Base-by-base conservation (phyloP, 1,140 invertebrate species). In the Asbolus verrucosus region DNA sequence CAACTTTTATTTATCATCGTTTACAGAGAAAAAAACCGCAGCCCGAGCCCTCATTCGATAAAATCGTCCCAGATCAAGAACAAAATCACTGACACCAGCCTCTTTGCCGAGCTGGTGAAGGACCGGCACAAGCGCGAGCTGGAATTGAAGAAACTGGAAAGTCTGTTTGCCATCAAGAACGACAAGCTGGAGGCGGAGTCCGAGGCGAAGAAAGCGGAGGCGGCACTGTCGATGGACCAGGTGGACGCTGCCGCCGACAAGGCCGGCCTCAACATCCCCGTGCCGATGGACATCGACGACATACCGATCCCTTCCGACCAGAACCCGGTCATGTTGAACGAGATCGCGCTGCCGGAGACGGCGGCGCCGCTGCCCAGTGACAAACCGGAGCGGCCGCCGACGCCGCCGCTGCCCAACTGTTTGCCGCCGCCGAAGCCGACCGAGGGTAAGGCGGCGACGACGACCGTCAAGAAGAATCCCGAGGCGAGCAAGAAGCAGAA, bases 31-130 rank as follows among this genome's bases (percentile, higher is more conserved):
- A 43, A 46, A 13, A 65, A 71, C 31, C 69, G 70, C 69, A 82
- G 81, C 69, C 79, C 79, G 1, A 80, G 79, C 8, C 78, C 81
- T 8, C 80, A 80, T 70, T 80, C 79, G 9, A 70, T 81, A 24
- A 74, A 74, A 43, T 76, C 79, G 15, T 80, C 77, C 14, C 74
- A 78, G 61, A 70, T 81, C 30, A 79, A 81, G 69, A 80, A 82
- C 69, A 82, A 82, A 75, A 92, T 94, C 70, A 90, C 88, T 60
- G 91, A 94, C 72, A 94, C 93, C 1, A 94, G 92, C 80, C 83
- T 95, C 0, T 96, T 95, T 80, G 93, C 93, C 1, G 93, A 95
- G 80, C 83, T 96, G 11, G 92, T 95, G 0, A 94, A 94, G 76
- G 90, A 92, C 75, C 89, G 90, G 69, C 91, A 93, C 68, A 93